Evolutionary conservation across 2,113 vertebrate species (phyloP).

Genomic region (Caracal caracal): DNA sequence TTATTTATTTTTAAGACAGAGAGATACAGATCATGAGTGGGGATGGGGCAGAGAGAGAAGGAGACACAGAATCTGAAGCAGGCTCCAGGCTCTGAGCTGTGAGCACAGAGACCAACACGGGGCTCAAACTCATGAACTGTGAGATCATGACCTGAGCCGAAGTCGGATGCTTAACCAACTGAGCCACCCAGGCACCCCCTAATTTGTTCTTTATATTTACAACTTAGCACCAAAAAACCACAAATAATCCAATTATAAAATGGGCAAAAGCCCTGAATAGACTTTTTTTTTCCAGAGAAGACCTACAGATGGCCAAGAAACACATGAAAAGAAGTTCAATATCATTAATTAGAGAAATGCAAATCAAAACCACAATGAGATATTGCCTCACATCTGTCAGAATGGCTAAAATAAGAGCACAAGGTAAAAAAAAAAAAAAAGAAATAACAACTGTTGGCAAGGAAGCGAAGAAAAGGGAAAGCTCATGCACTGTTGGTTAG

Average conservation of each 20-base stretch:
- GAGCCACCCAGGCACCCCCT: too few species aligned
- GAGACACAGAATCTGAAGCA: too few species aligned
- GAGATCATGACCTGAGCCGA: too few species aligned
- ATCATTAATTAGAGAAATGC: neutral
- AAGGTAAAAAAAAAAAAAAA: neutral
- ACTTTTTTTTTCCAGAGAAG: neutral
- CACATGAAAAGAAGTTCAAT: neutral
- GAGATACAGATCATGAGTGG: too few species aligned
- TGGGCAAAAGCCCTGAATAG: neutral
- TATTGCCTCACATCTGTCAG: neutral
- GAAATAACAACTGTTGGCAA: neutral
- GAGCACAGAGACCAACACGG: too few species aligned
- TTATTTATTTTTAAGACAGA: too few species aligned
- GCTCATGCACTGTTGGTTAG: neutral
- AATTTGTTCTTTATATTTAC: neutral
- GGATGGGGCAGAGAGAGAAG: too few species aligned
- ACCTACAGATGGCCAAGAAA: neutral
- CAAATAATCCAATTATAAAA: neutral
- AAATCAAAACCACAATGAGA: neutral
- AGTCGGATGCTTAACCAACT: too few species aligned
- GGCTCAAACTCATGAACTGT: too few species aligned
- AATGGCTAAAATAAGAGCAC: neutral
- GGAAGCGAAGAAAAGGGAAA: neutral
- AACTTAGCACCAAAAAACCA: neutral
- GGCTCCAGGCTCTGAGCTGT: too few species aligned